Base-by-base conservation (phyloP, 2,888 invertebrate species). In the Andrena bicolor region DNA sequence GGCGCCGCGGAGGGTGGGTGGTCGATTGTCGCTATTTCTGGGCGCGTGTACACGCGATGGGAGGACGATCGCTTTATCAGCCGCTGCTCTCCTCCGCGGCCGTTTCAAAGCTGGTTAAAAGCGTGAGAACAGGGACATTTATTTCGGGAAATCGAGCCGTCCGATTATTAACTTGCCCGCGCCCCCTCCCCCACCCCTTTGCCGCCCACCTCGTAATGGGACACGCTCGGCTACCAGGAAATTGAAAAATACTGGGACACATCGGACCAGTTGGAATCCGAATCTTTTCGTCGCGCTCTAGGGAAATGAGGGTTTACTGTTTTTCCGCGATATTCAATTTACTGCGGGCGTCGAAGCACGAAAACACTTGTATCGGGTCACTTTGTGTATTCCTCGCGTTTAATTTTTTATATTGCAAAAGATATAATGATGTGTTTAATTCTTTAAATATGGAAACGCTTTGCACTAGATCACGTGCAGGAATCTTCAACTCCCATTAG, bases 1-100 rank as follows among this genome's bases (percentile, higher is more conserved):
- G 41, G 41, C 41, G 41, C 41, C 41, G 41, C 41, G 66, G 41
- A 53, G 64, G 26, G 58, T 68, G 23, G 64, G 69, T 69, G 79
- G 73, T 76, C 79, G 84, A 82, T 83, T 78, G 84, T 84, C 73
- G 83, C 79, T 84, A 84, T 84, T 84, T 84, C 76, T 84, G 83
- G 70, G 32, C 65, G 73, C 41, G 75, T 26, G 65, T 70, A 60
- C 77, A 23, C 69, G 70, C 64, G 58, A 82, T 61, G 75, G 61
- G 48, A 60, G 64, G 76, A 78, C 86, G 84, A 86, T 86, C 79
- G 82, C 82, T 82, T 86, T 86, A 86, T 86, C 86, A 86, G 72
- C 61, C 20, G 69, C 35, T 23, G 48, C 53, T 74, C 74, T 66
- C 60, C 32, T 35, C 16, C 30, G 56, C 56, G 56, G 16, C 32